A percentile compares a stretch with the other conserved stretches of the same genome.
Conservation (phyloP, 2,888 invertebrate species). For the Pherbina coryleti region DNA sequence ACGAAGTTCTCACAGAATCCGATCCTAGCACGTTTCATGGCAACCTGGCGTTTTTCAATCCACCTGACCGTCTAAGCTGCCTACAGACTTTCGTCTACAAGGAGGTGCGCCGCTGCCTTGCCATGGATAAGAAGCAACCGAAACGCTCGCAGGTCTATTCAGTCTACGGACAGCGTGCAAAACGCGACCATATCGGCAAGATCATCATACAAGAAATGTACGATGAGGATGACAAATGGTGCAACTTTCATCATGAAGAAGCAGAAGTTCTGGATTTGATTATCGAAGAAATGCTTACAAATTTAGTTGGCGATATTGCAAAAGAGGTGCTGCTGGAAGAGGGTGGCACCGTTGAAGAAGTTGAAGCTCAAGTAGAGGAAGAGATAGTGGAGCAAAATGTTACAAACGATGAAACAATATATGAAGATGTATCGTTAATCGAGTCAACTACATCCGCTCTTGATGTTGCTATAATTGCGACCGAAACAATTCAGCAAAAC, state of each 20-base stretch:
- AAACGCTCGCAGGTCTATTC: conserved; percentile 54
- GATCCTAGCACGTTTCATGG: conserved; percentile 67
- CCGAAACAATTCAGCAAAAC: conserved; percentile 7
- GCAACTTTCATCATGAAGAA: conserved; percentile 80
- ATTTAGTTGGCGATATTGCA: conserved; percentile 70
- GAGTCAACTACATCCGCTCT: neutral
- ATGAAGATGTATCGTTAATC: conserved; percentile 25
- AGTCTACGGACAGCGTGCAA: conserved; percentile 73
- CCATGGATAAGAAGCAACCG: conserved; percentile 71
- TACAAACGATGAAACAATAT: conserved; percentile 30
- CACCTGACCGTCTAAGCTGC: conserved; percentile 71
- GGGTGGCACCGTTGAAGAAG: conserved; percentile 41
- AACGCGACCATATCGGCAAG: conserved; percentile 79
- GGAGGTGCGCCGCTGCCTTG: conserved; percentile 72
- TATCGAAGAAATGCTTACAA: conserved; percentile 73
- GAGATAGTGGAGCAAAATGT: conserved; percentile 1
- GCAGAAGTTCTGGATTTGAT: conserved; percentile 75
- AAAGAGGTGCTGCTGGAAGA: conserved; percentile 50
- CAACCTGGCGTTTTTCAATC: conserved; percentile 64
- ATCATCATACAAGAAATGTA: conserved; percentile 78
- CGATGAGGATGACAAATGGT: conserved; percentile 81
- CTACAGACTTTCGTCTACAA: conserved; percentile 71
- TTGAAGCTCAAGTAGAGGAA: neutral
- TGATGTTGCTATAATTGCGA: neutral
- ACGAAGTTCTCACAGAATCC: conserved; percentile 57